Conservation (phyloP, 2,113 vertebrate species). For the Hemibagrus wyckioides region DNA sequence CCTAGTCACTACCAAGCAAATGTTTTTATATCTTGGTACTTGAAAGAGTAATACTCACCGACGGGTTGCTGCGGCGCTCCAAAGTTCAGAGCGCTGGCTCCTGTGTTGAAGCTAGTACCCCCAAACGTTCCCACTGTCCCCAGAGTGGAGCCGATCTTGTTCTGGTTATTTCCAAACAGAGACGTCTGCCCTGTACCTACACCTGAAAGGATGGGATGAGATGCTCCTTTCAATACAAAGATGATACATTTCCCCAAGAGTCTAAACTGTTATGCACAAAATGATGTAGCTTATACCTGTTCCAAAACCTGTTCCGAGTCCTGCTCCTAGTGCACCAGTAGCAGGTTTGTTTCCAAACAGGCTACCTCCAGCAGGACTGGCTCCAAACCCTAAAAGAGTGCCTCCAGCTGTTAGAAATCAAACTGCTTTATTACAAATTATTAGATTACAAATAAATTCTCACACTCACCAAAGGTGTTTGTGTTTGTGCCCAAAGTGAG, state of each 20-base stretch:
- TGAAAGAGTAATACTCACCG: conserved; percentile 71
- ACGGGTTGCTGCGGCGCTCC: conserved; percentile 87
- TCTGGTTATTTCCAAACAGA: conserved; percentile 88
- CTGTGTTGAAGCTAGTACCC: conserved; percentile 79
- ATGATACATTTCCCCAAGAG: neutral
- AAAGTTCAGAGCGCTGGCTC: conserved; percentile 80
- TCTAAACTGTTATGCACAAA: neutral
- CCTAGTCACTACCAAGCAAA: neutral
- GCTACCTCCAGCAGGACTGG: conserved; percentile 77
- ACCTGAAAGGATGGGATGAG: conserved; percentile 63
- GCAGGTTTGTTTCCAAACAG: conserved; percentile 90
- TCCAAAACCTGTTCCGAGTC: conserved; percentile 86
- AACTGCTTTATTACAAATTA: neutral
- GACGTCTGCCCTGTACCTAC: conserved; percentile 84
- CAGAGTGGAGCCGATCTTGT: conserved; percentile 82
- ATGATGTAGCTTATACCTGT: conserved; percentile 73
- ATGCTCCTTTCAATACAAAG: neutral
- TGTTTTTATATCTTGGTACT: neutral
- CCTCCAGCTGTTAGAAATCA: neutral
- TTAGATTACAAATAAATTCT: neutral
- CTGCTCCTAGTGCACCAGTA: conserved; percentile 82
- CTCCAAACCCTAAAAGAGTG: conserved; percentile 79
- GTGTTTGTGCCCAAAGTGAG: conserved; percentile 77
- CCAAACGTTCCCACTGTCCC: conserved; percentile 87
- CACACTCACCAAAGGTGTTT: conserved; percentile 76